Evolutionary conservation across 2,797 vertebrate species (phyloP), one percentile per base, ranked within the genome.

Genomic region (Acomys russatus): DNA sequence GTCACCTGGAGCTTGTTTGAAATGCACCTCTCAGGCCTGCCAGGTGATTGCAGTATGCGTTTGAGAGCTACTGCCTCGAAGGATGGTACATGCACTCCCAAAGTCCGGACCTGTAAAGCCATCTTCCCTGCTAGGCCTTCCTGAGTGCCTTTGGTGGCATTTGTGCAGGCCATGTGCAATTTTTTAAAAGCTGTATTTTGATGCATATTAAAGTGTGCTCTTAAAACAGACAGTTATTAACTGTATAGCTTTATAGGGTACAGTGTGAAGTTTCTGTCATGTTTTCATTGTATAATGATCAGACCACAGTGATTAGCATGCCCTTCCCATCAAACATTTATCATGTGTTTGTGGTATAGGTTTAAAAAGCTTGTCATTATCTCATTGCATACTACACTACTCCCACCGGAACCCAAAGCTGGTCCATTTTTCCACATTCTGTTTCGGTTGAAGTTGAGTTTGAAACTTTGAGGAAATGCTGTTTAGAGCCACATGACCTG

Each of bases 371-470:
- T 94, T 89, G 18, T 59, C 71, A n/a, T 68, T 30, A 82, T 82
- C 35, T 88, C 35, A 35, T 54, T 44, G 44, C 59, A 38, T 25
- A 20, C 9, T 25, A 20, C 9, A 38, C 0, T 49, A n/a, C 11
- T 35, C 20, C 49, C 22, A 35, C 35, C 51, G 85, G 74, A 68
- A 70, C 12, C 70, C 73, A 70, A 78, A 73, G 61, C 61, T 38
- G 90, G 33, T 70, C 63, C 44, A 76, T 28, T 77, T 22, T 18
- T 44, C 59, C 35, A 68, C 73, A n/a, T 84, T 79, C 59, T 74
- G 8, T 84, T 90, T 95, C 49, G 30, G 74, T 89, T 76, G 44
- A 79, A 79, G 73, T 68, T 88, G 80, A 80, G 30, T 82, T 68
- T 76, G 66, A 76, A 49, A 91, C 70, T 88, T 93, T 66, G 83